phyloP scores from a whole-genome alignment of 2,888 invertebrate genomes.

The Laspeyria flexula region DNA sequence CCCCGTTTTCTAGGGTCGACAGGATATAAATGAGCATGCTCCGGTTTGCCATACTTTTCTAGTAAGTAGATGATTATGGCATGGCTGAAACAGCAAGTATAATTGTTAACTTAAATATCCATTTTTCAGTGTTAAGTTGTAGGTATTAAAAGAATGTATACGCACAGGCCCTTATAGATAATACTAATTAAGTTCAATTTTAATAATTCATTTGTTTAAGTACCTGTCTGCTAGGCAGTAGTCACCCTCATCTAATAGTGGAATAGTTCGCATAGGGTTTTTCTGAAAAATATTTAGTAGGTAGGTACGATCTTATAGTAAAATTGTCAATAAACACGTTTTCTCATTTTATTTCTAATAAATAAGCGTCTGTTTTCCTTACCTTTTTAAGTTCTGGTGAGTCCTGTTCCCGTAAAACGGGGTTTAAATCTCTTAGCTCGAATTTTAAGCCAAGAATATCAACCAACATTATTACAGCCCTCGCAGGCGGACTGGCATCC shows the following conservation, averaged over 20 bases:
- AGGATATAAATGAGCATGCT: conserved; percentile 67
- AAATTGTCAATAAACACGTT: no score
- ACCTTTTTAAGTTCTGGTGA: conserved; percentile 68
- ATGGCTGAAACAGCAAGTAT: conserved; percentile 59
- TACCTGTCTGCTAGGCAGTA: conserved; percentile 75
- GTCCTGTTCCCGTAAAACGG: conserved; percentile 70
- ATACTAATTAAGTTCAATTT: no score
- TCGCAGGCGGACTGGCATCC: conserved; percentile 70
- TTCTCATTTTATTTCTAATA: no score
- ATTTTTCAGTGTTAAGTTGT: no score
- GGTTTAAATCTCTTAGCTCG: conserved; percentile 60
- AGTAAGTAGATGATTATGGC: conserved; percentile 74
- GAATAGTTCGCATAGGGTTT: conserved; percentile 78
- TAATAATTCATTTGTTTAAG: no score
- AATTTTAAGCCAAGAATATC: conserved; percentile 64
- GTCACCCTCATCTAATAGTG: conserved; percentile 68
- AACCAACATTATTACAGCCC: conserved; percentile 71
- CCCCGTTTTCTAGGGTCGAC: conserved; percentile 63
- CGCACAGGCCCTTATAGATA: no score
- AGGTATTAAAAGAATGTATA: no score
- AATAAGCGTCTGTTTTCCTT: no score
- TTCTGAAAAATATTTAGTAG: conserved; percentile 58
- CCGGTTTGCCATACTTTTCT: conserved; percentile 66
- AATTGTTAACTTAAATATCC: not conserved
- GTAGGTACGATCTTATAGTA: not conserved